phyloP scores from a whole-genome alignment of 2,888 invertebrate genomes.

The Stramonita haemastoma region DNA sequence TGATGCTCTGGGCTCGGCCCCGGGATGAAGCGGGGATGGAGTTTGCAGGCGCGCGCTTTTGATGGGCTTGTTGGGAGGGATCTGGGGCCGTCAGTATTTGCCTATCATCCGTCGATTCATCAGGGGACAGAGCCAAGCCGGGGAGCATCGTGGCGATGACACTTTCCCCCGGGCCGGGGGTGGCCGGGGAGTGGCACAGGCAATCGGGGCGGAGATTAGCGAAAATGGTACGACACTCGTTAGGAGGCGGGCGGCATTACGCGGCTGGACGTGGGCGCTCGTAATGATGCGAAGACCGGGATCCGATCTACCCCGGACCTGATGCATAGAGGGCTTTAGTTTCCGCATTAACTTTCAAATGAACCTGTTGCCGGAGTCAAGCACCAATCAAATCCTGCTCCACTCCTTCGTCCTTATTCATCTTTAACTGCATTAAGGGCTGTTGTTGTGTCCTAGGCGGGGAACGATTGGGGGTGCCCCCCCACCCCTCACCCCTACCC shows the following conservation, averaged over 20 bases:
- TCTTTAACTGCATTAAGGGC: slow-evolving; percentile 40
- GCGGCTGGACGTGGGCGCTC: background rate
- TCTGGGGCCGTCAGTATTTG: slow-evolving; percentile 43
- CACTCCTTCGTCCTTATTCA: slow-evolving; percentile 16
- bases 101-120: slow-evolving; percentile 44
- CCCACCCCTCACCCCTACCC: too few relatives aligned
- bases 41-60: slow-evolving; percentile 34
- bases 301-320: slow-evolving; percentile 35
- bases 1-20: slow-evolving; percentile 26
- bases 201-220: slow-evolving; percentile 41
- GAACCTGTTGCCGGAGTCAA: slow-evolving; percentile 42
- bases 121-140: slow-evolving; percentile 33
- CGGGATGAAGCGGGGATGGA: slow-evolving; percentile 4
- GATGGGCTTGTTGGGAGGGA: slow-evolving; percentile 37
- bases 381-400: slow-evolving; percentile 36
- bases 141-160: slow-evolving; percentile 39
- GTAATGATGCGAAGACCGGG: slow-evolving; percentile 32
- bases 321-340: slow-evolving; percentile 35
- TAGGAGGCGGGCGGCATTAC: slow-evolving; percentile 37
- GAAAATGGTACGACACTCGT: slow-evolving; percentile 45
- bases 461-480: slow-evolving; percentile 19
- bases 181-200: slow-evolving; percentile 27
- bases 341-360: slow-evolving; percentile 47
- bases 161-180: slow-evolving; percentile 20
- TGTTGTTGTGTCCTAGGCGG: slow-evolving; percentile 20